Base-by-base conservation (phyloP, 2,888 invertebrate species). In the Troides aeacus region DNA sequence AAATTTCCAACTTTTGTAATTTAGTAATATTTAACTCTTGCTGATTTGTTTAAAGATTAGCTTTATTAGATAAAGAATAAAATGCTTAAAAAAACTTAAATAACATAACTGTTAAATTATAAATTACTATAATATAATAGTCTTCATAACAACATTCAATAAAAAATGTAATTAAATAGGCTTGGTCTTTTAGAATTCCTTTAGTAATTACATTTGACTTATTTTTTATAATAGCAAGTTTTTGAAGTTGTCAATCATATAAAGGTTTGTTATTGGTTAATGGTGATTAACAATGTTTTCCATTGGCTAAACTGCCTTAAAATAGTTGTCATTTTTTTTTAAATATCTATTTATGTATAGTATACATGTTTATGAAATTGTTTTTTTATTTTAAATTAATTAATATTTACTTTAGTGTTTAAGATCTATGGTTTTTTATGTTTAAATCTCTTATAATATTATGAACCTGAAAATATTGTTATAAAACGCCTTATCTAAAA, bases 311-410 rank as follows among this genome's bases (percentile, higher is more conserved):
- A 46, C n/a, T 21, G 8, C 5, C 23, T 7, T 58, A 3, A 21
- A 18, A 68, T 63, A 59, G 53, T 61, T 71, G 66, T 64, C 64
- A 66, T 21, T 63, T 62, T 56, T 46, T 53, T 62, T 39, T 58
- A 15, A 58, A 57, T 65, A 8, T n/a, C 36, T 17, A 46, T 24
- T 39, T 66, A 6, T 12, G 2, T 50, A 7, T 42, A 21, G 8
- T 61, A 39, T 42, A 7, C 21, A 39, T 42, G 59, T 59, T 18
- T 1, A 53, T 17, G 17, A 12, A 66, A 53, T 59, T 46, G 66
- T 8, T 15, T 30, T 23, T 30, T 6, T 23, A 21, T 15, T 53
- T 10, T 21, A 6, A 39, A 17, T 61, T 39, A 23, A 17, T 58
- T 30, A 21, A 36, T 2, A 50, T 18, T 10, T 50, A 15, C 10